Conservation (phyloP, 2,888 invertebrate genomes). For the Sarcophaga subvicina region DNA sequence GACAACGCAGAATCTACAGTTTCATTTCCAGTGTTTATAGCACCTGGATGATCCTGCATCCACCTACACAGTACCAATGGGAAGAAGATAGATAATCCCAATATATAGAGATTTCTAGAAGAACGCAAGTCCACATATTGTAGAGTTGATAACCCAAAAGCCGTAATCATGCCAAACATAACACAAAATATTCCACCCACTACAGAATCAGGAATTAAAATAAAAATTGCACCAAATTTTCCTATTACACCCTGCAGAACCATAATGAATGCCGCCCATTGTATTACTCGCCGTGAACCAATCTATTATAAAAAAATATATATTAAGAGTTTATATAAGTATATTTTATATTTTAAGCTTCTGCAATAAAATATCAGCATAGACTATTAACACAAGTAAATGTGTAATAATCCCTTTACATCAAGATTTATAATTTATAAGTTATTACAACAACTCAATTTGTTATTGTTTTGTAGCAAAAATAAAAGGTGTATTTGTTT, state of each 20-base stretch:
- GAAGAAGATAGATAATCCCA: constrained; percentile 93
- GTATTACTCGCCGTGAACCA: constrained; percentile 90
- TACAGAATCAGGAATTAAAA: constrained; percentile 91
- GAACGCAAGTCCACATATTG: constrained; percentile 92
- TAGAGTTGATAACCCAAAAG: constrained; percentile 89
- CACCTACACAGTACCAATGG: constrained; percentile 90
- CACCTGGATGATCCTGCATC: constrained; percentile 86
- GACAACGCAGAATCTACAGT: constrained; percentile 87
- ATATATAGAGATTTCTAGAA: constrained; percentile 92
- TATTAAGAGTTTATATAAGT: not conserved
- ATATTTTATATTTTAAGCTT: not conserved
- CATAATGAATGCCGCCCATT: constrained; percentile 89
- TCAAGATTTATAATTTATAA: too few relatives aligned
- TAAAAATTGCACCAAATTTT: constrained; percentile 90
- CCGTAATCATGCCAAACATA: constrained; percentile 92
- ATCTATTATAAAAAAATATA: constrained; percentile 82
- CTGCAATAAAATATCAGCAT: too few relatives aligned
- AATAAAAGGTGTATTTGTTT: too few relatives aligned
- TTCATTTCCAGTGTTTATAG: constrained; percentile 85
- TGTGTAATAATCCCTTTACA: too few relatives aligned
- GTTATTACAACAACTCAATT: too few relatives aligned
- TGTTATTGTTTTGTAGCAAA: too few relatives aligned
- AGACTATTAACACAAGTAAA: too few relatives aligned
- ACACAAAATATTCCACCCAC: constrained; percentile 91
- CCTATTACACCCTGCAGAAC: constrained; percentile 88